A percentile compares a stretch with the other conserved stretches of the same genome.
Conservation (phyloP, 2,888 invertebrate genomes). For the Plagiodera versicolora region DNA sequence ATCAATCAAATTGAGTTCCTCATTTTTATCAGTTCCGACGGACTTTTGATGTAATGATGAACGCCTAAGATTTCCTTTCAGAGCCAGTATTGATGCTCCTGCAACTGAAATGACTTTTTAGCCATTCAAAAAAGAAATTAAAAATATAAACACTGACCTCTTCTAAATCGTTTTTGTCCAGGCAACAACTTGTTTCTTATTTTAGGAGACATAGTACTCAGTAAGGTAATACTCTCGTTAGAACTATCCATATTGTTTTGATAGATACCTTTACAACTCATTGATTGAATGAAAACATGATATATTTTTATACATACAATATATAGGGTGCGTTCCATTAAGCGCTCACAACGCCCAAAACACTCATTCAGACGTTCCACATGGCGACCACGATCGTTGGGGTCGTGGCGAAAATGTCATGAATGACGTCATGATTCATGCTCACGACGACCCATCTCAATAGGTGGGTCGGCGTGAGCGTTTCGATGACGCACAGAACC, state of each 20-base stretch:
- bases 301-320: no score
- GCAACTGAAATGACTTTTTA: conserved; percentile 21
- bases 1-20: conserved; percentile 30
- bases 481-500: no score
- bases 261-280: not conserved
- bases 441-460: no score
- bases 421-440: no score
- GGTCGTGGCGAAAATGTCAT: no score
- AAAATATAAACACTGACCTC: conserved; percentile 29
- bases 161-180: conserved; percentile 34
- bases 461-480: no score
- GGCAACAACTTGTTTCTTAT: conserved; percentile 30
- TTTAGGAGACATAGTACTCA: conserved; percentile 48
- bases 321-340: no score
- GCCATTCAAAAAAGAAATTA: not conserved
- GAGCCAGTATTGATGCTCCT: conserved; percentile 44
- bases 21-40: conserved; percentile 27
- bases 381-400: no score
- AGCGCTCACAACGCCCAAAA: no score
- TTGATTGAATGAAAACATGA: no score
- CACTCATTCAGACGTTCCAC: no score
- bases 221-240: conserved; percentile 32
- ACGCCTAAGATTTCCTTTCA: conserved; percentile 44
- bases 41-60: conserved; percentile 41
- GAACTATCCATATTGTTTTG: conserved; percentile 38